phyloP scores from a whole-genome alignment of 2,888 invertebrate species.

The Pristionchus mayeri region DNA sequence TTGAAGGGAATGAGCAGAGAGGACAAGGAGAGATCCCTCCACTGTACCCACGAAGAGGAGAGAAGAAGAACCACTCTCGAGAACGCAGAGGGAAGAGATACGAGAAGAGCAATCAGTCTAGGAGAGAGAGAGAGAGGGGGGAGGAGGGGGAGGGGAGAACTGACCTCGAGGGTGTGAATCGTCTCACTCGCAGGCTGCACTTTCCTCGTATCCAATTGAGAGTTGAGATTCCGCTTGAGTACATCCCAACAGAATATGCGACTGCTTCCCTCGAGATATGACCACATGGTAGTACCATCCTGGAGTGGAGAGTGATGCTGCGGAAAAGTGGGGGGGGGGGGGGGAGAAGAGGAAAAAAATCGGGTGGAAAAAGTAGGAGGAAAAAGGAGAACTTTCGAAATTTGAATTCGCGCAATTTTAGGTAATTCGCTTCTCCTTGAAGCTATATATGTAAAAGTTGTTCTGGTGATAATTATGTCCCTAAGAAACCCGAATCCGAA shows the following conservation, averaged over 20 bases:
- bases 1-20: constrained; percentile 54
- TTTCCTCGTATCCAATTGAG: constrained; percentile 60
- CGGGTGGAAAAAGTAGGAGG: too few species aligned
- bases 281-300: constrained; percentile 42
- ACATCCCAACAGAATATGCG: constrained; percentile 63
- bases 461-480: too few species aligned
- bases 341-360: too few species aligned
- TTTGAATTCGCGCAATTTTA: too few species aligned
- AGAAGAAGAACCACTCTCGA: background rate
- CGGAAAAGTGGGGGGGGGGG: too few species aligned
- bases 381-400: too few species aligned
- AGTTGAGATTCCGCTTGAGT: constrained; percentile 55
- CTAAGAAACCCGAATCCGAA: too few species aligned
- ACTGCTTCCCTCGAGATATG: constrained; percentile 39
- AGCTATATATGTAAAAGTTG: too few species aligned
- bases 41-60: constrained; percentile 48
- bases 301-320: too few species aligned
- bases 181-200: constrained; percentile 84
- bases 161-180: constrained; percentile 89
- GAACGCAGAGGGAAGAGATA: background rate
- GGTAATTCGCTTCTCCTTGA: too few species aligned
- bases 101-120: constrained; percentile 34
- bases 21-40: constrained; percentile 39
- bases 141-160: constrained; percentile 80
- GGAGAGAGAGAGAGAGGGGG: too few species aligned